These are phyloP conservation scores for Saturnia pavonia DNA, from an alignment of 2,888 invertebrate genomes.

Conservation along the genomic window DNA sequence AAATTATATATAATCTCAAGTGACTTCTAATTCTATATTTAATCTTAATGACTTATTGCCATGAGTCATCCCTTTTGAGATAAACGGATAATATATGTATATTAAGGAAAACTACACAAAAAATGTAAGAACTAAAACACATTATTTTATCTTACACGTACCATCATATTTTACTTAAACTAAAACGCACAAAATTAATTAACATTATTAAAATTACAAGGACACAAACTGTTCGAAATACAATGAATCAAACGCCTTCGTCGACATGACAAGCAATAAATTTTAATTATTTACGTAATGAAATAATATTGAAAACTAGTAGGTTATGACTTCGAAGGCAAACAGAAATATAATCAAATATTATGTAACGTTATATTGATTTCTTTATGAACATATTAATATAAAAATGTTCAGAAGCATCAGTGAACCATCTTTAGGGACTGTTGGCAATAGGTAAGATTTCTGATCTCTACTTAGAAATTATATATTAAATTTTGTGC, in stretches of 20 bases:
- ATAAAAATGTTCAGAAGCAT: slow-evolving; percentile 51
- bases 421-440: slow-evolving; percentile 62
- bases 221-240: background rate
- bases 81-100: too few species aligned
- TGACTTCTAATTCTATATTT: too few species aligned
- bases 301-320: background rate
- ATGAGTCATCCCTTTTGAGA: too few species aligned
- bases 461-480: background rate
- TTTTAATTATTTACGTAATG: background rate
- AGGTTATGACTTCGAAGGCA: background rate
- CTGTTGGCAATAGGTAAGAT: slow-evolving; percentile 48
- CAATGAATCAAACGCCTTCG: too few species aligned
- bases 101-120: too few species aligned
- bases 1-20: too few species aligned
- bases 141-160: too few species aligned
- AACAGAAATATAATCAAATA: background rate
- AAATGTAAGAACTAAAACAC: too few species aligned
- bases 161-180: too few species aligned
- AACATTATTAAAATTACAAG: background rate
- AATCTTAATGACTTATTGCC: too few species aligned
- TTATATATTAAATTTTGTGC: background rate
- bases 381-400: background rate
- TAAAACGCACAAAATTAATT: too few species aligned
- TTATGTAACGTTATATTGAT: background rate
- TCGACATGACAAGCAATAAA: background rate